Base-by-base conservation (phyloP, 2,797 vertebrate genomes). In the Steatocranus sp. region DNA sequence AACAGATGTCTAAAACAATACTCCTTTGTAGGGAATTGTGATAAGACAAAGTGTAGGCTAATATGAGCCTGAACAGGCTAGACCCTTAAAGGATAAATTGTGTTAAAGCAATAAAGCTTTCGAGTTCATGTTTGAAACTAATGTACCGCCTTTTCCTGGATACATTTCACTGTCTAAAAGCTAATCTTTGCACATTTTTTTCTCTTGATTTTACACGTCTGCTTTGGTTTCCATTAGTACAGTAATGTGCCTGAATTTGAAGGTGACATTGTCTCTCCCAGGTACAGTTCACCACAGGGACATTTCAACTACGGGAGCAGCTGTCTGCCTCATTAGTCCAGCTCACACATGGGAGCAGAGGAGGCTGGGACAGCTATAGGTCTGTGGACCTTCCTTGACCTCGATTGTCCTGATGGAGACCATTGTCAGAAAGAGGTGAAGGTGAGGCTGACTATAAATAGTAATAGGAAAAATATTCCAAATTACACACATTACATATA, bases 211-310 rank as follows among this genome's bases (percentile, higher is more conserved):
- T 91, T 83, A 78, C 51, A 79, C 8, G 23, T 80, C 61, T 75
- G 50, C 76, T 86, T 87, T 87, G 76, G 83, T 84, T 79, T 86
- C 74, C 76, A 79, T 66, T 66, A 79, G 41, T 83, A 78, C 70
- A 79, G 50, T 66, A 88, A 88, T 87, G 84, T 80, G 80, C 77
- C 68, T 78, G 83, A 80, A 86, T 90, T 83, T 88, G 91, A 95
- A 95, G 95, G 95, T 96, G 95, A 96, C 95, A 95, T 95, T 95
- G 93, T 86, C 87, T 86, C 87, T 88, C 89, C 82, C 63, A 88
- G 90, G 88, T 87, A 89, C 83, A 80, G 84, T 90, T 89, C 93
- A 89, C 92, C 83, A 76, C 88, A 83, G 86, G 87, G 87, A 93
- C 74, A 79, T 89, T 89, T 92, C 89, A 82, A 89, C 92, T 73